Evolutionary conservation across 2,797 vertebrate genomes (phyloP), one percentile per base, ranked within the genome.

Genomic region (Mastacembelus armatus): DNA sequence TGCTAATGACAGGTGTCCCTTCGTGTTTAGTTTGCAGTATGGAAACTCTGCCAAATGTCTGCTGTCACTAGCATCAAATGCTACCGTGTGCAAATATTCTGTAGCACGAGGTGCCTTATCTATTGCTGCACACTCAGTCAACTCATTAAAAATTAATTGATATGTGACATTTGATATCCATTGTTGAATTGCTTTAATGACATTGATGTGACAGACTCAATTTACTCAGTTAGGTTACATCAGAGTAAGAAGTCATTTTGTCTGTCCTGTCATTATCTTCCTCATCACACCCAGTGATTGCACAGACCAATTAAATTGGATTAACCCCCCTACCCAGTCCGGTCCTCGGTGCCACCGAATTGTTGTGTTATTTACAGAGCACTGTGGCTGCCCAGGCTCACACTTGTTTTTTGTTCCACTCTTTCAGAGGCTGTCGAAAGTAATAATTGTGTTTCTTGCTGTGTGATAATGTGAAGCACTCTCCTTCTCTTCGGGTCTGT

Each of bases 401-500:
- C 19, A 72, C 68, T 74, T 80, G 71, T 86, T 87, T 82, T 74
- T 52, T 61, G 58, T 61, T 69, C 40, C n/a, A 4, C 59, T 75
- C 76, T 84, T 81, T 65, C 72, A 36, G 75, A 69, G 74, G 38
- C 72, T 79, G 83, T 85, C 65, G 43, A 81, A 78, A 84, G 84
- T 85, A 89, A 88, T 90, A 88, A 88, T 88, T 84, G 87, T 85
- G 80, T 87, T 87, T 76, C 81, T 86, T 54, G 61, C 78, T 48
- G 74, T 71, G 84, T 71, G 86, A 88, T 89, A 87, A 88, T 87
- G 80, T 35, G 33, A n/a, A 30, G 42, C 79, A 78, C 77, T 69
- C 78, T 54, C 69, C 71, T 90, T 78, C 87, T n/a, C 85, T 78
- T 90, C 43, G 61, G 78, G 77, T 67, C 63, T 72, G 74, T 81